A percentile compares a stretch with the other conserved stretches of the same genome.
Evolutionary conservation across 2,113 vertebrate genomes (phyloP).

Genomic region (Micromys minutus): DNA sequence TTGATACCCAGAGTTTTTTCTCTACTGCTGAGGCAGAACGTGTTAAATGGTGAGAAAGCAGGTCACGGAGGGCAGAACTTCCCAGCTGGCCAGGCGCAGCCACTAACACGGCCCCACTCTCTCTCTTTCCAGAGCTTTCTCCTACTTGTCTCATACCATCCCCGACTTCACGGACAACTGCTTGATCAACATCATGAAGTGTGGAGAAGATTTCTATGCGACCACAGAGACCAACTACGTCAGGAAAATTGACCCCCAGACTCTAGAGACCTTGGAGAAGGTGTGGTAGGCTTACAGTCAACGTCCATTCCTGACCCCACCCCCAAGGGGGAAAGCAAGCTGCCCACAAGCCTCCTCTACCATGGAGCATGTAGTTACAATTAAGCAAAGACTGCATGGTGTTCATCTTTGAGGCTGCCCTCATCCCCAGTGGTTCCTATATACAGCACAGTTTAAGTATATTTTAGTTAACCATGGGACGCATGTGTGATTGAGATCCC

Average conservation of each 20-base stretch:
- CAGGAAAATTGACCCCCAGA: conserved; percentile 90
- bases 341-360: not conserved
- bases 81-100: not conserved
- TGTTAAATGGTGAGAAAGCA: not conserved
- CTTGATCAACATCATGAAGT: conserved; percentile 94
- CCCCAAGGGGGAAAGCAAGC: accelerated
- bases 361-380: accelerated
- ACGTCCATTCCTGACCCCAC: not conserved
- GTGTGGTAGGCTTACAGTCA: conserved; percentile 77
- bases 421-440: not conserved
- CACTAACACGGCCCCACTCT: not conserved
- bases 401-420: not conserved
- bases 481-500: not conserved
- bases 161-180: conserved; percentile 98
- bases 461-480: not conserved
- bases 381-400: not conserved
- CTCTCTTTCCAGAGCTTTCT: conserved; percentile 87
- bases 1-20: not conserved
- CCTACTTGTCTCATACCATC: conserved; percentile 91
- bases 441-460: not conserved
- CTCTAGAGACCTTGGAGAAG: conserved; percentile 92
- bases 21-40: not conserved
- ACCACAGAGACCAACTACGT: conserved; percentile 95
- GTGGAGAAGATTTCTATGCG: conserved; percentile 93
- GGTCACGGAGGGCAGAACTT: not conserved